Percentiles rank a stretch among this genome's conserved stretches.
phyloP scores from a whole-genome alignment of 2,888 invertebrate genomes.

The Chaitophorus viminalis region DNA sequence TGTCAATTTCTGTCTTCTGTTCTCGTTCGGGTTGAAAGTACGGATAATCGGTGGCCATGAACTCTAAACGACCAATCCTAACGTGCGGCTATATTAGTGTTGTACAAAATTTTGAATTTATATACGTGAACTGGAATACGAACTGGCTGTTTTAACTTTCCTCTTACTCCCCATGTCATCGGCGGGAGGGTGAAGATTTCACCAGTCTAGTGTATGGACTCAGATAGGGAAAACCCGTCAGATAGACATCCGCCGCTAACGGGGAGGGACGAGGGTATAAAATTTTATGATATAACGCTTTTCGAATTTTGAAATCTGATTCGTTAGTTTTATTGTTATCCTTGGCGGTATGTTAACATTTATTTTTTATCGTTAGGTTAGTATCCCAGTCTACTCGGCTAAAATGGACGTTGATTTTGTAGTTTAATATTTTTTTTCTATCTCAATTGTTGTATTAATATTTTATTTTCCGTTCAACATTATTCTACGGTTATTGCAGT shows the following conservation, averaged over 20 bases:
- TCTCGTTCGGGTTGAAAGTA: slow-evolving; percentile 40
- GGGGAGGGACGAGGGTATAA: neutral
- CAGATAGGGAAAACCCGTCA: slow-evolving; percentile 1
- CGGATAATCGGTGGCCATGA: slow-evolving; percentile 42
- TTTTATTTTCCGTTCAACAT: neutral
- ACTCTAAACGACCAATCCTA: slow-evolving; percentile 44
- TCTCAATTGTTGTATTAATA: neutral
- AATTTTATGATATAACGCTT: slow-evolving; percentile 17
- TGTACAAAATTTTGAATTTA: neutral
- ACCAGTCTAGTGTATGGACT: slow-evolving; percentile 12
- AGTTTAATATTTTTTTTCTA: neutral
- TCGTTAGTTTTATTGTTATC: slow-evolving; percentile 33
- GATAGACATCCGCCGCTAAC: neutral
- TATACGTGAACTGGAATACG: slow-evolving; percentile 25
- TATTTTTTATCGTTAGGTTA: slow-evolving; percentile 5
- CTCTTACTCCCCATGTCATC: too few species aligned
- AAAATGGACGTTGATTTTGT: neutral
- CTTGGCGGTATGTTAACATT: slow-evolving; percentile 19
- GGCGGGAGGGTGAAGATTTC: neutral
- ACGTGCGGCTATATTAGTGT: neutral
- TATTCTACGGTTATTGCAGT: neutral
- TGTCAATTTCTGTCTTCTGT: neutral
- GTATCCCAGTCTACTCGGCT: neutral
- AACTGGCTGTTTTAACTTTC: slow-evolving; percentile 25
- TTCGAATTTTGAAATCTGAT: slow-evolving; percentile 1